Percentiles rank a stretch among this genome's conserved stretches.
phyloP scores from a whole-genome alignment of 2,113 vertebrate species.

The Ammodramus savannarum region DNA sequence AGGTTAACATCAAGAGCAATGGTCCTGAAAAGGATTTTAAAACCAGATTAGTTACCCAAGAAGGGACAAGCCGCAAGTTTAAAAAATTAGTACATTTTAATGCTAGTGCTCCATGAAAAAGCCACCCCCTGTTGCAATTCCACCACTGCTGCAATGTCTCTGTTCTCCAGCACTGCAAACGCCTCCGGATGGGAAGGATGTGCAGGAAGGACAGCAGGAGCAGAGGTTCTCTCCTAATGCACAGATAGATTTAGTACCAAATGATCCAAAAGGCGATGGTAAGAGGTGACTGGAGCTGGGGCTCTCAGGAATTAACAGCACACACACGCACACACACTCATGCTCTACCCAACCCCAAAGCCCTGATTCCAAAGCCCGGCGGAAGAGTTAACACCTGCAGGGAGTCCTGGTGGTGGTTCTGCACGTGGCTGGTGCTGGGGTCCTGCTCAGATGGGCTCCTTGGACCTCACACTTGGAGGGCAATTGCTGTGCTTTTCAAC shows the following conservation, averaged over 20 bases:
- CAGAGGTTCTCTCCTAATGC: constrained; percentile 9
- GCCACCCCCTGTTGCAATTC: constrained; percentile 2
- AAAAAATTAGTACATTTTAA: constrained; percentile 52
- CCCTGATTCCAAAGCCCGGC: neutral
- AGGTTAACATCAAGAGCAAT: constrained; percentile 28
- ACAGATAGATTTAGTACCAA: constrained; percentile 41
- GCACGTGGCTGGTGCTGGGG: neutral
- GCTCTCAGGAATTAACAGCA: constrained; percentile 29
- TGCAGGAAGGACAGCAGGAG: constrained; percentile 27
- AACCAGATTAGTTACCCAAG: constrained; percentile 46
- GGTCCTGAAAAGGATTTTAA: constrained; percentile 26
- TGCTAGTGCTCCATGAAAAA: constrained; percentile 26
- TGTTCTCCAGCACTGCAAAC: neutral
- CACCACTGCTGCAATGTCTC: neutral
- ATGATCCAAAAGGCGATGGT: constrained; percentile 32
- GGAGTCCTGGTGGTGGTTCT: neutral
- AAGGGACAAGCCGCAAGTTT: constrained; percentile 54
- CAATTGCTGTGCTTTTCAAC: constrained; percentile 36
- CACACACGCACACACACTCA: neutral
- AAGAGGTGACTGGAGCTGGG: constrained; percentile 24
- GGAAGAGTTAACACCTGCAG: neutral
- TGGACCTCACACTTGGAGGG: neutral
- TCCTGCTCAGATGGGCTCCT: neutral
- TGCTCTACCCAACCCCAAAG: neutral
- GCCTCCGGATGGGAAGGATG: neutral